Evolutionary conservation across 2,888 invertebrate species (phyloP).

Genomic region (Patella caerulea): DNA sequence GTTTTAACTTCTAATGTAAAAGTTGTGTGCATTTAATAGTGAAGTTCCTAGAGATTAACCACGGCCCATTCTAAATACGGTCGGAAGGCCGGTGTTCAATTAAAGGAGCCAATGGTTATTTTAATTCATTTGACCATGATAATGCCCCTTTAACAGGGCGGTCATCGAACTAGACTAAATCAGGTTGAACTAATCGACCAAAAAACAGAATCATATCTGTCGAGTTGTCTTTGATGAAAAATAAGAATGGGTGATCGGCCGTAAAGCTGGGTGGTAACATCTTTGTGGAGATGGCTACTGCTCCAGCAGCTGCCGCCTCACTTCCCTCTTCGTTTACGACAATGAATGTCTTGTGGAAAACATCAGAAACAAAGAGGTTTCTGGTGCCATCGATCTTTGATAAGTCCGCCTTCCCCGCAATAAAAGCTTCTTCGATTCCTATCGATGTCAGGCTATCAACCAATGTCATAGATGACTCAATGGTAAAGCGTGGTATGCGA

Average conservation of each 20-base stretch:
- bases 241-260: constrained; percentile 26
- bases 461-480: neutral
- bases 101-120: no score
- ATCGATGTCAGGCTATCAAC: neutral
- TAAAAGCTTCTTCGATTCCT: constrained; percentile 15
- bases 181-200: constrained; percentile 14
- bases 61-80: no score
- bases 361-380: constrained; percentile 10
- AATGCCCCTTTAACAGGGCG: no score
- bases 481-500: neutral
- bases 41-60: no score
- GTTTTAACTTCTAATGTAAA: no score
- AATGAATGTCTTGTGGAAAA: constrained; percentile 16
- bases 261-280: constrained; percentile 9
- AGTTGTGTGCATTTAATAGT: no score
- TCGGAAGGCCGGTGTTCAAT: no score
- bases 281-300: neutral
- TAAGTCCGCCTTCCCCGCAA: neutral
- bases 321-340: constrained; percentile 17
- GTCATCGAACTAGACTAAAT: no score
- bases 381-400: constrained; percentile 4
- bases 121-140: no score
- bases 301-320: constrained; percentile 20
- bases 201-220: constrained; percentile 25
- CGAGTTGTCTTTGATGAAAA: constrained; percentile 18